phyloP scores from a whole-genome alignment of 2,888 invertebrate genomes.

The Eupithecia dodoneata region DNA sequence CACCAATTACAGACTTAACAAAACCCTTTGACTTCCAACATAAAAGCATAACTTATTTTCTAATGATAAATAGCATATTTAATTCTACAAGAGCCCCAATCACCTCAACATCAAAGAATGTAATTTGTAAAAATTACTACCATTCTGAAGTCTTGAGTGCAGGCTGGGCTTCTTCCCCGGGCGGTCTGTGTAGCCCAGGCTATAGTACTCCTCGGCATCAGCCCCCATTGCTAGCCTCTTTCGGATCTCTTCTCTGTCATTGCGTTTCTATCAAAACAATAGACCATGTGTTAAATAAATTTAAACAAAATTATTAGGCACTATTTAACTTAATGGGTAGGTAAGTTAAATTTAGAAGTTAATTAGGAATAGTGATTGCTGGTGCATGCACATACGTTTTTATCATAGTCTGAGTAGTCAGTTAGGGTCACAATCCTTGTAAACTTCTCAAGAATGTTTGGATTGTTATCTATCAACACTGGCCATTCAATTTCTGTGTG shows the following conservation, averaged over 20 bases:
- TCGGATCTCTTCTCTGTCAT: constrained; percentile 96
- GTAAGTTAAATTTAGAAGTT: neutral
- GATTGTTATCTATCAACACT: constrained; percentile 75
- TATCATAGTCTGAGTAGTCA: constrained; percentile 56
- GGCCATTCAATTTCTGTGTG: constrained; percentile 84
- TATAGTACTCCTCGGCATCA: constrained; percentile 89
- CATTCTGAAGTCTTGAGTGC: constrained; percentile 93
- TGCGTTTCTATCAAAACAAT: constrained; percentile 87
- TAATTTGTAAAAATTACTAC: constrained; percentile 70
- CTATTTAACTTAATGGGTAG: neutral
- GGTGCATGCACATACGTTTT: constrained; percentile 56
- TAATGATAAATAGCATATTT: neutral
- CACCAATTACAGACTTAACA: constrained; percentile 2
- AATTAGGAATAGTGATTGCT: neutral
- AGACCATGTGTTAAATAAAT: neutral
- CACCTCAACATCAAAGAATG: neutral
- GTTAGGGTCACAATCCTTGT: constrained; percentile 72
- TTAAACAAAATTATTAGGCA: neutral
- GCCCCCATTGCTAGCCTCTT: constrained; percentile 93
- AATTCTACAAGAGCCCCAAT: neutral
- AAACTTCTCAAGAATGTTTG: constrained; percentile 78
- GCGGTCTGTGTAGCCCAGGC: constrained; percentile 85
- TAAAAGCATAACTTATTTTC: neutral
- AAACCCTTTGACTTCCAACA: neutral
- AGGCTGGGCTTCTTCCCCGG: constrained; percentile 93